These are phyloP conservation scores for Takifugu ocellatus DNA, from an alignment of 2,797 vertebrate genomes.

Conservation along the genomic window DNA sequence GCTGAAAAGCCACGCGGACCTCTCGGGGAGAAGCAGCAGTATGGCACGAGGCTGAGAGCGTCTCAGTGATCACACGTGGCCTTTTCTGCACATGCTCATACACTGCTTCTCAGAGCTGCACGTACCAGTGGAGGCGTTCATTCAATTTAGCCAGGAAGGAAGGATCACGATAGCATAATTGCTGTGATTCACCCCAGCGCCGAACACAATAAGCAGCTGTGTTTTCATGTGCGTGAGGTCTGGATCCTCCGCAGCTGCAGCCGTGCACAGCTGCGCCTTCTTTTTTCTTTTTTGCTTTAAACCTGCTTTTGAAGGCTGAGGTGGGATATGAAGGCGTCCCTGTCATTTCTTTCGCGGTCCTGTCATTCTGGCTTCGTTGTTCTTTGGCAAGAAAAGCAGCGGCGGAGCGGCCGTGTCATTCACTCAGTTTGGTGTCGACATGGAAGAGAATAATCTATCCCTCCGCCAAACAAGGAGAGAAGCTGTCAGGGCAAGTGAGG, in stretches of 20 bases:
- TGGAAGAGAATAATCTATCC: constrained; percentile 56
- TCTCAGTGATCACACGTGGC: constrained; percentile 39
- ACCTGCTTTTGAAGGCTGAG: constrained; percentile 48
- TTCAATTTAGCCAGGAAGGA: constrained; percentile 54
- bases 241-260: constrained; percentile 3
- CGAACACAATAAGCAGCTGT: constrained; percentile 51
- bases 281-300: constrained; percentile 2
- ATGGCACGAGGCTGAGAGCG: constrained; percentile 33
- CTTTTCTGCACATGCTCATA: constrained; percentile 54
- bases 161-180: constrained; percentile 57
- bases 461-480: constrained; percentile 51
- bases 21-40: constrained; percentile 33
- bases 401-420: constrained; percentile 60
- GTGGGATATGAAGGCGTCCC: constrained; percentile 50
- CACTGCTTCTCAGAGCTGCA: constrained; percentile 31
- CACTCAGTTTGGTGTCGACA: constrained; percentile 50
- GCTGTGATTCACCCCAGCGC: constrained; percentile 37
- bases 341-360: constrained; percentile 38
- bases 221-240: constrained; percentile 30
- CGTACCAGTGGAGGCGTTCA: constrained; percentile 30
- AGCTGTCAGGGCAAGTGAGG: constrained; percentile 61
- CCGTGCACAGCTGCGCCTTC: constrained; percentile 33
- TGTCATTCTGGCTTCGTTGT: constrained; percentile 54
- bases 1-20: constrained; percentile 17
- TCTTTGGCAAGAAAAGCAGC: constrained; percentile 50